These are phyloP conservation scores for Alosa alosa DNA, from an alignment of 2,113 vertebrate genomes.

Conservation along the genomic window DNA sequence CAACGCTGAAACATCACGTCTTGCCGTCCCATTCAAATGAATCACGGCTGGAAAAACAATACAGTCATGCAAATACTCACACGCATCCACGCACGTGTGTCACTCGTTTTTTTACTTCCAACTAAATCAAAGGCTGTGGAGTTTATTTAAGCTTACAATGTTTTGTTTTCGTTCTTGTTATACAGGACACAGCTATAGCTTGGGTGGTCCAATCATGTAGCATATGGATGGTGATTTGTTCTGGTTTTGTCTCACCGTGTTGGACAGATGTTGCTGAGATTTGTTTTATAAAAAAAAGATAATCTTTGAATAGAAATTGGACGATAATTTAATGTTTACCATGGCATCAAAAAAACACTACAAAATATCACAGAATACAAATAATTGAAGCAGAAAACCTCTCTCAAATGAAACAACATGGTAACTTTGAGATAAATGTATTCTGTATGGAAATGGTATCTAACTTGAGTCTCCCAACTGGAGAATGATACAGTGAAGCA, in stretches of 20 bases:
- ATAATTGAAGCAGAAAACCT: background rate
- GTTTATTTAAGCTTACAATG: background rate
- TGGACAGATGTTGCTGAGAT: background rate
- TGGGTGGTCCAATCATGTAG: background rate
- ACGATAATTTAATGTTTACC: background rate
- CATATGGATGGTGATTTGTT: slow-evolving; percentile 4
- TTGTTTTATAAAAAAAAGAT: background rate
- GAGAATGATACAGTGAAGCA: slow-evolving; percentile 42
- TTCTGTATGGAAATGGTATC: slow-evolving; percentile 49
- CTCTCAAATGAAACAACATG: slow-evolving; percentile 29
- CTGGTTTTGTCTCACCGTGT: background rate
- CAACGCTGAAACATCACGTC: slow-evolving; percentile 13
- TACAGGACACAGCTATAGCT: background rate
- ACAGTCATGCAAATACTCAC: slow-evolving; percentile 38
- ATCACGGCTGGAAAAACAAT: slow-evolving; percentile 44
- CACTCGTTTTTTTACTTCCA: background rate
- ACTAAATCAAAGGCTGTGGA: background rate
- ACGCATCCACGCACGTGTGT: background rate
- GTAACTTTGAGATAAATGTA: slow-evolving; percentile 52
- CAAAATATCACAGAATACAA: background rate
- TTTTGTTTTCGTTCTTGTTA: background rate
- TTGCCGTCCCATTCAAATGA: slow-evolving; percentile 40
- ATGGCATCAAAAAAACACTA: background rate
- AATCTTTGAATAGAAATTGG: background rate
- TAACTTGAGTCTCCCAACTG: slow-evolving; percentile 54